Evolutionary conservation across 2,113 vertebrate genomes (phyloP), one percentile per base, ranked within the genome.

Genomic region (Stomatorhinus ivindoensis): DNA sequence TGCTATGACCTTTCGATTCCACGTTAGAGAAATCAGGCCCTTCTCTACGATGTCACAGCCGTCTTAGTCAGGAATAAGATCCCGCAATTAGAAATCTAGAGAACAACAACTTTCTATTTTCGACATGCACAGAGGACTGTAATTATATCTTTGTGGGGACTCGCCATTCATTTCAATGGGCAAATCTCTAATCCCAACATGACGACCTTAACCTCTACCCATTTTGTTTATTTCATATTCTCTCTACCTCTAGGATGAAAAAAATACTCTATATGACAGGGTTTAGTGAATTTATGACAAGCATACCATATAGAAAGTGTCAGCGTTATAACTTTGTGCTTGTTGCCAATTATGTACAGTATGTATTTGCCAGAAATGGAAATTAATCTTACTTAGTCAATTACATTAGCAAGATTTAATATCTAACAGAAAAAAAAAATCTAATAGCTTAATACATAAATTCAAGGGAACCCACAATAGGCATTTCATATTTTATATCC

Each of bases 361-460:
- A 46, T 21, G 15, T 84, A 84, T 84, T 83, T 84, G 82, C 82
- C 82, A 84, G 8, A 47, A 46, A 84, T 83, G 80, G 39, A 6
- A 47, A 84, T 44, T 84, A 84, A 84, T 84, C 82, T 44, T 47
- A 10, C 42, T 84, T 84, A 84, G 42, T 84, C 82, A 84, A 84
- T 84, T 47, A 46, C 42, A 84, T 84, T 84, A 3, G 2, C 10
- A 44, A 44, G 82, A 84, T 84, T 84, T 84, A 84, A 84, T 84
- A 47, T 84, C 42, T 46, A 84, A 84, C 82, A 24, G 82, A 84
- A 84, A 84, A 84, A 84, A 84, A 83, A 84, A 3, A 84, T 24
- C 42, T 84, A 46, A 46, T 84, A 84, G 76, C 82, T 47, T 84
- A 84, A 84, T 84, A 42, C 82, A 84, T 84, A 84, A 82, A 82